phyloP scores from a whole-genome alignment of 1,140 invertebrate genomes.

The Papilio helenus region DNA sequence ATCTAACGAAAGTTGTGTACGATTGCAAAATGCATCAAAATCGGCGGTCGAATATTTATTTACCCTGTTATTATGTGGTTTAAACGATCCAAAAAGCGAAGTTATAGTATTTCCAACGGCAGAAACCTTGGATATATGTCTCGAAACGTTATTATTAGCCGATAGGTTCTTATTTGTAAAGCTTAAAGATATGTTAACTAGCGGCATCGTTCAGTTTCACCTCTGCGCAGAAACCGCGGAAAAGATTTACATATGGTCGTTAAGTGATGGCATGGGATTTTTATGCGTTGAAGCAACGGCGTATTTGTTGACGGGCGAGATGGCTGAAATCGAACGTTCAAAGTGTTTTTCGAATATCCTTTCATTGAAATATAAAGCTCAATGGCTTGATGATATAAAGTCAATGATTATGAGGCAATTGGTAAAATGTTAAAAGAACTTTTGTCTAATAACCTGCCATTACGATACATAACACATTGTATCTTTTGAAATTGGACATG shows the following conservation, averaged over 20 bases:
- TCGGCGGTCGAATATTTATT: constrained; percentile 83
- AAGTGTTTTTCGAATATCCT: constrained; percentile 70
- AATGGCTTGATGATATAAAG: constrained; percentile 79
- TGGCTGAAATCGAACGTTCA: constrained; percentile 71
- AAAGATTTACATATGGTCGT: constrained; percentile 83
- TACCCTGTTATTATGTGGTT: constrained; percentile 80
- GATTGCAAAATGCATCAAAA: constrained; percentile 83
- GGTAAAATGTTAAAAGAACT: constrained; percentile 51
- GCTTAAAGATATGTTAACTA: constrained; percentile 82
- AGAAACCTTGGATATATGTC: constrained; percentile 81
- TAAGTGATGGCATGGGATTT: constrained; percentile 83
- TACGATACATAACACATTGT: no score
- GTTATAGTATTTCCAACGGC: constrained; percentile 74
- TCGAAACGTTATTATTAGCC: constrained; percentile 86
- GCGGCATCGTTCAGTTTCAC: constrained; percentile 81
- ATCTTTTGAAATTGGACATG: no score
- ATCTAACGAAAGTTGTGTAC: constrained; percentile 83
- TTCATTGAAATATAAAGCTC: constrained; percentile 73
- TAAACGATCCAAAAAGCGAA: constrained; percentile 73
- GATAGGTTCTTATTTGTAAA: constrained; percentile 86
- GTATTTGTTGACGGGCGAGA: constrained; percentile 80
- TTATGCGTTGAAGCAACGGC: constrained; percentile 83
- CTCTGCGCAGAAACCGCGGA: constrained; percentile 76
- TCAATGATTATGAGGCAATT: constrained; percentile 71
- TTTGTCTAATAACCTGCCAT: background rate